Conservation (phyloP, 2,888 invertebrate species). For the Napeogenes sylphis region DNA sequence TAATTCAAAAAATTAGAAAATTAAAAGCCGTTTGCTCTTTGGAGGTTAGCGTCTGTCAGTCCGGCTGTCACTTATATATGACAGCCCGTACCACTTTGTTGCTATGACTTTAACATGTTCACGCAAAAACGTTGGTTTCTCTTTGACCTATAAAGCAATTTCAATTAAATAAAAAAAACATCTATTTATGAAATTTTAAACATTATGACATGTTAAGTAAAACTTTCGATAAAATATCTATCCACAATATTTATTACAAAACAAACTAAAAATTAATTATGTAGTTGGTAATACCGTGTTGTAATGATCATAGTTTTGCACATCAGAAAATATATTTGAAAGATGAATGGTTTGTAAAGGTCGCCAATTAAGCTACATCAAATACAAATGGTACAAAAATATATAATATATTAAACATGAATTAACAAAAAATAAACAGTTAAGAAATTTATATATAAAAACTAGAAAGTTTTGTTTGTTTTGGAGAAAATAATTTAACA, state of each 20-base stretch:
- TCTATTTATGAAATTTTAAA: too few relatives aligned
- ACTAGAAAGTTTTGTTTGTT: too few relatives aligned
- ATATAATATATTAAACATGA: constrained; percentile 1
- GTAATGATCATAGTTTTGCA: constrained; percentile 11
- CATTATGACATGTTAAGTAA: background rate
- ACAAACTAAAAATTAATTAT: constrained; percentile 12
- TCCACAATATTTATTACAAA: constrained; percentile 7
- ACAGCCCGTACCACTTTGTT: constrained; percentile 38
- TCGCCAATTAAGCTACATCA: background rate
- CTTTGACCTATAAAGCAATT: constrained; percentile 1
- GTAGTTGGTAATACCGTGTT: constrained; percentile 10
- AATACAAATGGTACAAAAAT: background rate
- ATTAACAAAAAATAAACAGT: constrained; percentile 6
- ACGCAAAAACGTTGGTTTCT: constrained; percentile 9
- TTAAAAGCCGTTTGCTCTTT: constrained; percentile 55
- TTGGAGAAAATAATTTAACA: too few relatives aligned
- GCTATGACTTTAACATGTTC: constrained; percentile 22
- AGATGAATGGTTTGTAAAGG: background rate
- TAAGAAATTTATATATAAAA: background rate
- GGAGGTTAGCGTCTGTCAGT: constrained; percentile 53
- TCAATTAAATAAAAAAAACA: background rate
- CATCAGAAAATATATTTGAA: constrained; percentile 6
- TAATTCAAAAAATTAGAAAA: constrained; percentile 61
- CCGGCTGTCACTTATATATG: constrained; percentile 65
- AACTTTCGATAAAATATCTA: constrained; percentile 7